Conservation (phyloP, 2,888 invertebrate genomes). For the Polyommatus iphigenia region DNA sequence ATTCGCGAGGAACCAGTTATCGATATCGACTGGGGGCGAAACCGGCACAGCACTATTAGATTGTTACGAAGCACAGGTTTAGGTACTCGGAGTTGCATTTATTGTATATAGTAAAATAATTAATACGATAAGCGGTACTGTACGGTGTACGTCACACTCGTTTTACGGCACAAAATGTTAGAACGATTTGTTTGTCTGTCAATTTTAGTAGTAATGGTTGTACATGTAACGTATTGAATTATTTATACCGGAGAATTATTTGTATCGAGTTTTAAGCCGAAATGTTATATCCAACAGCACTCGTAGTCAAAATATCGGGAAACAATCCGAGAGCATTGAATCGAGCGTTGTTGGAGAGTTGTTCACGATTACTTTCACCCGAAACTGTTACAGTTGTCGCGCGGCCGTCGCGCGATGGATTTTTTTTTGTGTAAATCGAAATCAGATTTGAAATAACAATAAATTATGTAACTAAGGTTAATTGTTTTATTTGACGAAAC, state of each 20-base stretch:
- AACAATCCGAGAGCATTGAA: slow-evolving; percentile 5
- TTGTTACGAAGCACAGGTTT: slow-evolving; percentile 79
- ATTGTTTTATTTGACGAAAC: slow-evolving; percentile 52
- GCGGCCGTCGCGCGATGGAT: slow-evolving; percentile 64
- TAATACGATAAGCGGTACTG: slow-evolving; percentile 66
- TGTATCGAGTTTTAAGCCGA: slow-evolving; percentile 32
- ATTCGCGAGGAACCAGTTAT: neutral
- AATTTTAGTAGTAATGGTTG: slow-evolving; percentile 71
- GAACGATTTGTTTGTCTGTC: slow-evolving; percentile 74
- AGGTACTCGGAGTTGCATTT: slow-evolving; percentile 77
- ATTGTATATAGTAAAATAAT: slow-evolving; percentile 70
- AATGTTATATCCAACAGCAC: slow-evolving; percentile 27
- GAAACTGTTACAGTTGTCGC: slow-evolving; percentile 52
- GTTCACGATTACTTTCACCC: slow-evolving; percentile 33
- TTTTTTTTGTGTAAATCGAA: slow-evolving; percentile 66
- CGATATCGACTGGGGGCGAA: neutral
- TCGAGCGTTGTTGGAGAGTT: slow-evolving; percentile 23
- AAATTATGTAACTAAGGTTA: slow-evolving; percentile 69
- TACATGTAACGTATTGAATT: slow-evolving; percentile 49
- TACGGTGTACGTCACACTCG: slow-evolving; percentile 76
- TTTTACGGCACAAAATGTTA: slow-evolving; percentile 80
- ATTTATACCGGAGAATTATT: slow-evolving; percentile 58
- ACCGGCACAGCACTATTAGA: slow-evolving; percentile 30
- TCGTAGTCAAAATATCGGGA: neutral
- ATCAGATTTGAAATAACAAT: slow-evolving; percentile 70